phyloP scores from a whole-genome alignment of 2,113 vertebrate genomes.

The Ceyx melanurus region DNA sequence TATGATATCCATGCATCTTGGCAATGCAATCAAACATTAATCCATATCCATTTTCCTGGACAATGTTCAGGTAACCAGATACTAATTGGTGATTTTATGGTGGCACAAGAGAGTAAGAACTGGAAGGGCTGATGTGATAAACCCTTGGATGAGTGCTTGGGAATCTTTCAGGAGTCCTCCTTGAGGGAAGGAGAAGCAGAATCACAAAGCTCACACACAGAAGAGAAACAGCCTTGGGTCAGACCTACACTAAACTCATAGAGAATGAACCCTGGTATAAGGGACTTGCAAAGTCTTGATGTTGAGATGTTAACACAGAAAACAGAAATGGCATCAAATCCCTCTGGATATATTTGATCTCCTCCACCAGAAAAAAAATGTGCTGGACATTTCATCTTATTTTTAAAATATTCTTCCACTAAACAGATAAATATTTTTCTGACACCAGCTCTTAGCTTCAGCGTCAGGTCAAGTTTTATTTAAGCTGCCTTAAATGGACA shows the following conservation, averaged over 20 bases:
- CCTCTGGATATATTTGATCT: background rate
- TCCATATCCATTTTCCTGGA: background rate
- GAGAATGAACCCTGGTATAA: background rate
- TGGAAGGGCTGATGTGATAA: background rate
- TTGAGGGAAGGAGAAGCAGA: background rate
- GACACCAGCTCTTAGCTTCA: conserved; percentile 11
- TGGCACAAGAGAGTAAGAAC: background rate
- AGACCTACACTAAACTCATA: background rate
- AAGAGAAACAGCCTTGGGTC: background rate
- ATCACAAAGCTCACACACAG: background rate
- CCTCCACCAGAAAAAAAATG: background rate
- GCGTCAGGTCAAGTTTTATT: conserved; percentile 1
- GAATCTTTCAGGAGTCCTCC: background rate
- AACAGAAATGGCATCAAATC: background rate
- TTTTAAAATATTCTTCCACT: conserved; percentile 26
- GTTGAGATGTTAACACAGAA: background rate
- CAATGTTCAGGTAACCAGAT: background rate
- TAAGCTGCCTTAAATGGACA: conserved; percentile 16
- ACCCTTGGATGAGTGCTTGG: background rate
- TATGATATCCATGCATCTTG: background rate
- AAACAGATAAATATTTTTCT: background rate
- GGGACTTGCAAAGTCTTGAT: background rate
- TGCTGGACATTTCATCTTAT: background rate
- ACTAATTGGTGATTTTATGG: background rate
- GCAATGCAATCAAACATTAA: background rate